Percentiles rank a stretch among this genome's conserved stretches.
phyloP scores from a whole-genome alignment of 2,888 invertebrate genomes.

The Geotrupes spiniger region DNA sequence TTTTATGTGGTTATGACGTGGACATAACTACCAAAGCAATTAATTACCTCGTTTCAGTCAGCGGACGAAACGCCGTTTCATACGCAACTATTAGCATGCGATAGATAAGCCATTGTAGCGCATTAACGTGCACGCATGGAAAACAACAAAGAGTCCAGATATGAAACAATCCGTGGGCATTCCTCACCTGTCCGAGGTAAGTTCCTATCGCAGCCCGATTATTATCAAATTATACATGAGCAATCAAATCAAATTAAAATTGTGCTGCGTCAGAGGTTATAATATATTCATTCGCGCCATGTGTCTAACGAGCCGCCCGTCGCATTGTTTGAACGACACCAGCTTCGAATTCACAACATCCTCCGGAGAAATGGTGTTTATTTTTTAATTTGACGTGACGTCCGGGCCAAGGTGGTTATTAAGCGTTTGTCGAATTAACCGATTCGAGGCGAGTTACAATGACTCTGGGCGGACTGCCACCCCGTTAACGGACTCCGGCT shows the following conservation, averaged over 20 bases:
- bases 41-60: conserved; percentile 13
- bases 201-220: conserved; percentile 29
- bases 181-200: conserved; percentile 32
- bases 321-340: conserved; percentile 36
- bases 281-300: conserved; percentile 43
- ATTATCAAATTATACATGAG: conserved; percentile 45
- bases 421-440: conserved; percentile 25
- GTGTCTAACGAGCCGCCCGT: conserved; percentile 42
- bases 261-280: conserved; percentile 43
- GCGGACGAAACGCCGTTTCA: conserved; percentile 4
- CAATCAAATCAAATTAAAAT: conserved; percentile 45
- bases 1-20: too few species aligned
- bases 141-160: conserved; percentile 13
- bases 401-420: conserved; percentile 29
- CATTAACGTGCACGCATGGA: conserved; percentile 1
- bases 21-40: too few species aligned
- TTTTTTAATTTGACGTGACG: conserved; percentile 37
- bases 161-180: conserved; percentile 30
- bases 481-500: conserved; percentile 1
- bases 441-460: background rate
- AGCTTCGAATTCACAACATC: conserved; percentile 23
- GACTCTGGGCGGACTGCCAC: background rate
- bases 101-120: conserved; percentile 4
- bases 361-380: conserved; percentile 31
- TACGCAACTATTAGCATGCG: conserved; percentile 3